Base-by-base conservation (phyloP, 1,140 invertebrate species). In the Ylistrum balloti region DNA sequence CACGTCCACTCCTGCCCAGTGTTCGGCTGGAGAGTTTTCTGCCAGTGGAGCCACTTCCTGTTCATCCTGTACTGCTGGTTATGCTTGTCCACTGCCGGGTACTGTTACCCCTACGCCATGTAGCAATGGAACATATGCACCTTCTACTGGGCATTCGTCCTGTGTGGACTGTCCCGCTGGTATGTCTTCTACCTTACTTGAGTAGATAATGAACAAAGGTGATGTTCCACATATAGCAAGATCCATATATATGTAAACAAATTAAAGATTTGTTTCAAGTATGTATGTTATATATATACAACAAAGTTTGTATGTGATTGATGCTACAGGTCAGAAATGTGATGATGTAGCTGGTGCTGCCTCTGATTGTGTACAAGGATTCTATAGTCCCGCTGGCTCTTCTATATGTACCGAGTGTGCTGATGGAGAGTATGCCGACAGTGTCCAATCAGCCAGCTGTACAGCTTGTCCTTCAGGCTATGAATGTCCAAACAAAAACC, bases 81-180 rank as follows among this genome's bases (percentile, higher is more conserved):
- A 93, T 85, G 88, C 93, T 34, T 94, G 94, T 91, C 93, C 93
- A 0, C 17, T 88, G 0, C 86, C 86, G 35, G 92, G 93, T 7
- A 93, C 91, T 88, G 33, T 86, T 0, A 74, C 74, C 10, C 93
- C 89, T 88, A 89, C 90, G 33, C 74, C 89, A 35, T 93, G 93
- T 88, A 48, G 88, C n/a, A 91, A 92, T 85, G 94, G 93, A 74
- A 94, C 91, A 0, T 94, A 92, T 87, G 86, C 93, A 20, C 38
- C 88, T 15, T 28, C 89, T 33, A 0, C 74, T 1, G 45, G 87
- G 0, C 85, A 91, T 15, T 88, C 88, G 0, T 45, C 89, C 15
- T 94, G 94, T 91, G 48, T 56, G 32, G 22, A n/a, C 2, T 95
- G 94, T 90, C 91, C 91, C 15, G 91, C 90, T 34, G 94, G 94